Conservation (phyloP, 2,888 invertebrate species). For the Epinotia demarniana region DNA sequence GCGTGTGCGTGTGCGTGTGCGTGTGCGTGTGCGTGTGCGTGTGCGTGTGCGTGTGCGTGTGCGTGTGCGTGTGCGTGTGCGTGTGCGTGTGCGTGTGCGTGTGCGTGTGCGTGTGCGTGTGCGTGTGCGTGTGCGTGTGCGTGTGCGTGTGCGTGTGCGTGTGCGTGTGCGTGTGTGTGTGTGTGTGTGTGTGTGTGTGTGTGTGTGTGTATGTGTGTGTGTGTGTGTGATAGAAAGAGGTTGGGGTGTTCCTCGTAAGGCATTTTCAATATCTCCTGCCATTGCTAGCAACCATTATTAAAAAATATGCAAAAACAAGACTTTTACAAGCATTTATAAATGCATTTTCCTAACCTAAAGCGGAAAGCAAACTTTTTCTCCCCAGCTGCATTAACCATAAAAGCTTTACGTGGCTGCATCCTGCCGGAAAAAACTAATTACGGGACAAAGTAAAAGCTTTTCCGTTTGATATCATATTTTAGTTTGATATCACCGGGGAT, state of each 20-base stretch:
- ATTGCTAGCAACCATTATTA: background rate
- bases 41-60: too few species aligned
- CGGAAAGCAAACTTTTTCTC: slow-evolving; percentile 18
- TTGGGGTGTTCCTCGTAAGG: background rate
- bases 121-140: too few species aligned
- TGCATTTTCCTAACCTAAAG: slow-evolving; percentile 15
- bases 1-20: too few species aligned
- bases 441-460: slow-evolving; percentile 1
- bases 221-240: too few species aligned
- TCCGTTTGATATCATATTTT: slow-evolving; percentile 9
- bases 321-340: slow-evolving; percentile 7
- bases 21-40: too few species aligned
- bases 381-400: slow-evolving; percentile 35
- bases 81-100: too few species aligned
- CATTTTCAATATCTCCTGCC: background rate
- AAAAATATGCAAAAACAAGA: background rate
- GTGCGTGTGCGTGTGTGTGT: too few species aligned
- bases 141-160: too few species aligned
- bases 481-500: background rate
- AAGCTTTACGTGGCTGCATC: slow-evolving; percentile 36
- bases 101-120: too few species aligned
- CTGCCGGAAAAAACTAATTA: slow-evolving; percentile 41
- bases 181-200: too few species aligned
- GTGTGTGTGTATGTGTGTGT: too few species aligned
- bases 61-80: too few species aligned